Conservation (phyloP, 2,888 invertebrate genomes). For the Apocheima hispidaria region DNA sequence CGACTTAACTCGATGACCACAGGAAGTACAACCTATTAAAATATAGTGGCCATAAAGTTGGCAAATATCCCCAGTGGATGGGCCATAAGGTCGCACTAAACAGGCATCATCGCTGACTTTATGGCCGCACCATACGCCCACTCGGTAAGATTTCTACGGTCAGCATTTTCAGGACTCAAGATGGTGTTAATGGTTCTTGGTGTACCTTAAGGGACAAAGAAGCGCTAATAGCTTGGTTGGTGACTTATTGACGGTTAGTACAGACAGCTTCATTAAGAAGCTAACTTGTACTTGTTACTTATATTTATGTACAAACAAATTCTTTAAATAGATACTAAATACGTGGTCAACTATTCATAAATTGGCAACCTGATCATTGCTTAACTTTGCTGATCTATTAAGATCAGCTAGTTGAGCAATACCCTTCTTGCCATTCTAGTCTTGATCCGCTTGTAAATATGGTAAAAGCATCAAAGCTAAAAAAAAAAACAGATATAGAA, state of each 20-base stretch:
- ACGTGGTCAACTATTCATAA: no score
- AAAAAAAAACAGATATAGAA: no score
- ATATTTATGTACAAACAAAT: no score
- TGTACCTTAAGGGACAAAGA: constrained; percentile 66
- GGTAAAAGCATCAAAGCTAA: no score
- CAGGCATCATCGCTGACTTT: constrained; percentile 54
- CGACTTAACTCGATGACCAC: constrained; percentile 31
- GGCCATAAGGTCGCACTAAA: constrained; percentile 49
- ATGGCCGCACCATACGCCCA: constrained; percentile 61
- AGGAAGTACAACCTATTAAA: constrained; percentile 38
- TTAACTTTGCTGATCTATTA: no score
- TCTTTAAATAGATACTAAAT: no score
- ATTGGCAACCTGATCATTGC: no score
- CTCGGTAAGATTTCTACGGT: constrained; percentile 58
- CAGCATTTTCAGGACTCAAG: constrained; percentile 68
- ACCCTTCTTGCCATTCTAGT: no score
- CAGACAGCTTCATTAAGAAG: constrained; percentile 21
- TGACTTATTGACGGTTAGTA: constrained; percentile 44
- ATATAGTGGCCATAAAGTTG: constrained; percentile 41
- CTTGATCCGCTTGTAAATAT: no score
- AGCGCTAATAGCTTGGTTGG: constrained; percentile 59
- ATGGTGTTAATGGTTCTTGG: constrained; percentile 75
- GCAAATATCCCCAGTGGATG: constrained; percentile 34
- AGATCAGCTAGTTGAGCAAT: no score
- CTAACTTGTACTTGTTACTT: no score